phyloP scores from a whole-genome alignment of 2,888 invertebrate genomes.

The Zele albiditarsus region DNA sequence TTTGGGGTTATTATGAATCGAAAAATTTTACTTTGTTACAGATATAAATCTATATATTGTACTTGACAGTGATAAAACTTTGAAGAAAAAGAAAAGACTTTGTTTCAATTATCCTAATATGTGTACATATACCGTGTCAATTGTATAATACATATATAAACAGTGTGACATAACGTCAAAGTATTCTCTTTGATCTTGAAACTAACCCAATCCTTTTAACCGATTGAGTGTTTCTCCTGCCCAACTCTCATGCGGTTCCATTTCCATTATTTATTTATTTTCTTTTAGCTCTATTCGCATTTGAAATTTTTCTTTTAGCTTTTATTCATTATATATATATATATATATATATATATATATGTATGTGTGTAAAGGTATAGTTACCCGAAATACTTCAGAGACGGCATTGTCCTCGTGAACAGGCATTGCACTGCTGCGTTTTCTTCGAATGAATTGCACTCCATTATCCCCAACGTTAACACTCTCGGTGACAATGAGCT shows the following conservation, averaged over 20 bases:
- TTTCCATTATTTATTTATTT: too few relatives aligned
- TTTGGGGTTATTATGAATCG: too few relatives aligned
- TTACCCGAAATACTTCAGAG: conserved; percentile 65
- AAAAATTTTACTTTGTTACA: too few relatives aligned
- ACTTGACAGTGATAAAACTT: too few relatives aligned
- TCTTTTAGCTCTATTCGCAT: too few relatives aligned
- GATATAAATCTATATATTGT: too few relatives aligned
- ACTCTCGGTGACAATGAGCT: conserved; percentile 43
- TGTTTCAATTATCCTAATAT: too few relatives aligned
- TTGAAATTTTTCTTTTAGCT: neutral
- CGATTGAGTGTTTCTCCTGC: neutral
- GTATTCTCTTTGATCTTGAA: neutral
- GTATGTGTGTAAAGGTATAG: conserved; percentile 37
- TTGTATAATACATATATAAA: neutral
- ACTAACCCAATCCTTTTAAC: conserved; percentile 6
- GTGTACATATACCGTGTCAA: too few relatives aligned
- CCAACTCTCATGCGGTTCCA: too few relatives aligned
- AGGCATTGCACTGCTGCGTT: conserved; percentile 65
- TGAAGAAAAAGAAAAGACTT: too few relatives aligned
- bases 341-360: conserved; percentile 27
- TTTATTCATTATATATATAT: neutral
- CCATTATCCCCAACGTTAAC: conserved; percentile 44
- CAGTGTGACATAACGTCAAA: neutral
- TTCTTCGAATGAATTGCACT: conserved; percentile 54
- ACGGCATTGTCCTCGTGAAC: conserved; percentile 68